Base-by-base conservation (phyloP, 1,140 invertebrate species). In the Scaptomyza montana region DNA sequence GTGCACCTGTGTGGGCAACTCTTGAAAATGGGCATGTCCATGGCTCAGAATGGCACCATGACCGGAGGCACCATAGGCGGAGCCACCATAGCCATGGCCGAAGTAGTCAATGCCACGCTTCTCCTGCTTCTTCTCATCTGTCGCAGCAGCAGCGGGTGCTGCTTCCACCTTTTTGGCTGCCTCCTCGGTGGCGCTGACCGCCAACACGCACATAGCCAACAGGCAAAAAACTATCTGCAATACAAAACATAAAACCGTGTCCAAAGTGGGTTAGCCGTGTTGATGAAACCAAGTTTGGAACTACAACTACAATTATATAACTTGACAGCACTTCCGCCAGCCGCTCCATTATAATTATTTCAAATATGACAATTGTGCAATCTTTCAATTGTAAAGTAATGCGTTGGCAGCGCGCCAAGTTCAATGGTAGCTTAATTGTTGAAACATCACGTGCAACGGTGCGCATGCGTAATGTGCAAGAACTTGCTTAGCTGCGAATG, bases 51-150 rank as follows among this genome's bases (percentile, higher is more conserved):
- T 47, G 54, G 75, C 76, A 47, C 84, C 74, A 45, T 33, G 16
- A n/a, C 57, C 57, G 16, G 43, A 61, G 30, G 10, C 28, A 25
- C 59, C 59, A 54, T 55, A 55, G 33, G 13, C 8, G 33, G 6
- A 16, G 9, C 13, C 30, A 30, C 68, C 76, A 62, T 94, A 93
- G 46, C 92, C 93, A 72, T 93, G 93, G 13, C 94, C 94, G n/a
- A 93, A 94, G 70, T 93, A 93, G 50, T 93, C 81, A 43, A 96
- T 93, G 61, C 95, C 95, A 75, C 95, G 93, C 89, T 96, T 96
- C 89, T 95, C 95, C 77, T 95, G 95, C 89, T 96, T 96, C 92
- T 95, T 95, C 68, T 94, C 94, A 16, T 61, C 85, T 59, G 92
- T 93, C 69, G 72, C 60, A 13, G 73, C 66, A 54, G 76, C 70